A percentile compares a stretch with the other conserved stretches of the same genome.
These are phyloP conservation scores for Trachelus tabidus DNA, from an alignment of 2,888 invertebrate genomes.

Conservation along the genomic window DNA sequence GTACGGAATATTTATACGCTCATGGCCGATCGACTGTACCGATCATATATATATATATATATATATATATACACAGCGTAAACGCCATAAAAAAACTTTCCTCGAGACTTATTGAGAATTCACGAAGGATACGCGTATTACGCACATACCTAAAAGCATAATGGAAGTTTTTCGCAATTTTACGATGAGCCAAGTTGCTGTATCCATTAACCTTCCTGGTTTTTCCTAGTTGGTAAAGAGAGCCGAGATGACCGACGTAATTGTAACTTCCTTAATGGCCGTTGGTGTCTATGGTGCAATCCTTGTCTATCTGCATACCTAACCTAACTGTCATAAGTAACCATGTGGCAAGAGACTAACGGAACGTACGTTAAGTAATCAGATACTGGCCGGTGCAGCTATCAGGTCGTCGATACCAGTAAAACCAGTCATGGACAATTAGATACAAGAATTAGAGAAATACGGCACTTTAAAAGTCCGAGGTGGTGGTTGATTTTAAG, in stretches of 20 bases:
- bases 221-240: not conserved
- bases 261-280: not conserved
- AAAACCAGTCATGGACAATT: not conserved
- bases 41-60: too few species aligned
- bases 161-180: not conserved
- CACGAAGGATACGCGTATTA: not conserved
- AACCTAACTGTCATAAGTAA: not conserved
- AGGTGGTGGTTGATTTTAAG: not conserved
- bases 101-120: not conserved
- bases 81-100: not conserved
- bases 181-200: not conserved
- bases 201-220: not conserved
- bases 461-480: not conserved
- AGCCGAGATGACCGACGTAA: not conserved
- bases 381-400: not conserved
- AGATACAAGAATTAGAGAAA: not conserved
- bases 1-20: constrained; percentile 24
- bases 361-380: not conserved
- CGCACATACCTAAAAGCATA: not conserved
- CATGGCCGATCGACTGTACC: not conserved
- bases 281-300: not conserved
- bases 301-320: not conserved
- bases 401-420: not conserved
- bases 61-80: too few species aligned
- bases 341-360: not conserved